phyloP scores from a whole-genome alignment of 2,888 invertebrate species.

The Byasa hedistus region DNA sequence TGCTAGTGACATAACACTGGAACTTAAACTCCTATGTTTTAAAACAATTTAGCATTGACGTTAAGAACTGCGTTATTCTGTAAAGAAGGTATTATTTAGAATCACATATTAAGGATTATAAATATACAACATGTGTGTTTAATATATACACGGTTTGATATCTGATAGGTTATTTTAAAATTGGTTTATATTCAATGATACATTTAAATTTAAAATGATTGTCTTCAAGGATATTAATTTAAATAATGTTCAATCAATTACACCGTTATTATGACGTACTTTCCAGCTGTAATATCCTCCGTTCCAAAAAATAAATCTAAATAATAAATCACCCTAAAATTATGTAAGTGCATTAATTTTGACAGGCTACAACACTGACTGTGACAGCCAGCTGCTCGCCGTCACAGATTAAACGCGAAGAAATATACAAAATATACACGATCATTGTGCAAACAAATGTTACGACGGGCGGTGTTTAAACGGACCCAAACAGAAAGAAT shows the following conservation, averaged over 20 bases:
- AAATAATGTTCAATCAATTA: not conserved
- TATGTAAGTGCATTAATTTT: conserved; percentile 26
- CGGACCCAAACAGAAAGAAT: conserved; percentile 44
- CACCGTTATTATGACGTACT: no score
- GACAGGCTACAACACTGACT: conserved; percentile 26
- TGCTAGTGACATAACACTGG: no score
- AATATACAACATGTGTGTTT: no score
- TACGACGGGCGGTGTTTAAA: conserved; percentile 48
- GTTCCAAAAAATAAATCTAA: not conserved
- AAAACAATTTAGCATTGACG: no score
- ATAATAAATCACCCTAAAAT: conserved; percentile 26
- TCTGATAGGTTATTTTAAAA: no score
- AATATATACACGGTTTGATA: no score
- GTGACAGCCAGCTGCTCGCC: conserved; percentile 54
- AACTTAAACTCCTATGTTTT: no score
- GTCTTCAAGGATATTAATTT: not conserved
- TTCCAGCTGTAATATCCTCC: not conserved
- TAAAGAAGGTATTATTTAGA: no score
- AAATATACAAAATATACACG: conserved; percentile 51
- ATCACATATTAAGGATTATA: no score
- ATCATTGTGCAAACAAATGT: conserved; percentile 64
- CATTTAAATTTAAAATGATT: not conserved
- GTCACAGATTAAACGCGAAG: conserved; percentile 55
- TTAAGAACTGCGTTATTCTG: no score
- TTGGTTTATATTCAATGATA: not conserved